These are phyloP conservation scores for Hirtodrosophila duncani DNA, from an alignment of 2,888 invertebrate genomes.

Conservation along the genomic window DNA sequence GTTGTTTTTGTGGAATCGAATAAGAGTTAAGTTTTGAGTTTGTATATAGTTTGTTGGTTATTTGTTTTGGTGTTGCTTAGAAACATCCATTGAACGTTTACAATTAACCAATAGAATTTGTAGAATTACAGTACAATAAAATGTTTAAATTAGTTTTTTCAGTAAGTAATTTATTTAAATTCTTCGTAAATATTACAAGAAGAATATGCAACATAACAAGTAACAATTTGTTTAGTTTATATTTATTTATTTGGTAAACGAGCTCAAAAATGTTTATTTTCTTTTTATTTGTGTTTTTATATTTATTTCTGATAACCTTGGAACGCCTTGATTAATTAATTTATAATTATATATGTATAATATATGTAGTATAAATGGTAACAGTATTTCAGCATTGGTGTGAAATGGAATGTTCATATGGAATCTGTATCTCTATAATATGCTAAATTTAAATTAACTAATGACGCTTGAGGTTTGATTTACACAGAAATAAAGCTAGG, in stretches of 20 bases:
- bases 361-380: conserved; percentile 23
- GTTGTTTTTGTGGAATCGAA: conserved; percentile 30
- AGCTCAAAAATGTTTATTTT: no score
- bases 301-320: conserved; percentile 35
- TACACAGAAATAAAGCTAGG: conserved; percentile 34
- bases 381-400: conserved; percentile 32
- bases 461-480: conserved; percentile 41
- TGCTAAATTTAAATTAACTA: conserved; percentile 44
- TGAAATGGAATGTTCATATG: conserved; percentile 21
- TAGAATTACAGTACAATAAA: conserved; percentile 57
- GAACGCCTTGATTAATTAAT: conserved; percentile 27
- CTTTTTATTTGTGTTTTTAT: conserved; percentile 4
- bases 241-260: conserved; percentile 13
- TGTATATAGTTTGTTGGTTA: conserved; percentile 27
- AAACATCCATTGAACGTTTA: conserved; percentile 53
- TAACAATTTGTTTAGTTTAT: conserved; percentile 39
- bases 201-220: conserved; percentile 60
- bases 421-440: conserved; percentile 10
- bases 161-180: conserved; percentile 9
- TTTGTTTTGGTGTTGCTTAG: conserved; percentile 30
- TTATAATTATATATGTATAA: conserved; percentile 2
- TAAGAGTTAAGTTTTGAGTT: conserved; percentile 47
- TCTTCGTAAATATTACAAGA: conserved; percentile 19
- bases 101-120: conserved; percentile 58
- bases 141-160: conserved; percentile 44